A percentile compares a stretch with the other conserved stretches of the same genome.
Conservation (phyloP, 1,140 invertebrate genomes). For the Microplitis demolitor region DNA sequence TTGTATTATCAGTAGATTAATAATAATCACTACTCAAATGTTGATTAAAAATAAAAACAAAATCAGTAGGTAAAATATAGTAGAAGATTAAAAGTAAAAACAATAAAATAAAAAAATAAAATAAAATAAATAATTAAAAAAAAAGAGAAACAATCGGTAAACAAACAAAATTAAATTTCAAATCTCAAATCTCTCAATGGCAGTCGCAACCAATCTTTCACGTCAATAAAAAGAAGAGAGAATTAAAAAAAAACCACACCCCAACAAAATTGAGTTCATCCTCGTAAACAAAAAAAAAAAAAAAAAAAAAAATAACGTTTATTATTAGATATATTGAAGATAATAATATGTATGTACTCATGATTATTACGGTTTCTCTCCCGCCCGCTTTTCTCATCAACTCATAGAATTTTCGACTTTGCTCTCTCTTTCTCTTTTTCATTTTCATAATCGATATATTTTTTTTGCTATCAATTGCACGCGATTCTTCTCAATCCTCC, state of each 20-base stretch:
- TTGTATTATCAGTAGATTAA: constrained; percentile 10
- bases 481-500: constrained; percentile 23
- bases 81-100: constrained; percentile 43
- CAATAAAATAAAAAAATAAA: constrained; percentile 41
- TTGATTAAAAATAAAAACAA: constrained; percentile 52
- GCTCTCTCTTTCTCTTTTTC: constrained; percentile 24
- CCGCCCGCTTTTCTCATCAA: constrained; percentile 43
- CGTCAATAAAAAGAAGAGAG: constrained; percentile 43
- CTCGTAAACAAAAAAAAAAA: constrained; percentile 37
- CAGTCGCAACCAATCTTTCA: constrained; percentile 37
- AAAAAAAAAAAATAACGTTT: constrained; percentile 29
- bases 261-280: constrained; percentile 44
- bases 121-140: constrained; percentile 33
- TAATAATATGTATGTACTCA: constrained; percentile 46
- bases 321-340: constrained; percentile 27
- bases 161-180: constrained; percentile 56
- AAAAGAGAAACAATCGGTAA: constrained; percentile 53
- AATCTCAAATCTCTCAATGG: constrained; percentile 35
- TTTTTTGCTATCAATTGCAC: neutral
- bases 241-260: constrained; percentile 59
- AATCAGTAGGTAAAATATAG: constrained; percentile 46
- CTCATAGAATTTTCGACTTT: constrained; percentile 34
- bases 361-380: constrained; percentile 56
- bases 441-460: constrained; percentile 11
- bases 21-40: constrained; percentile 36